These are phyloP conservation scores for Campylorhamphus procurvoides DNA, from an alignment of 2,113 vertebrate genomes.

Conservation along the genomic window DNA sequence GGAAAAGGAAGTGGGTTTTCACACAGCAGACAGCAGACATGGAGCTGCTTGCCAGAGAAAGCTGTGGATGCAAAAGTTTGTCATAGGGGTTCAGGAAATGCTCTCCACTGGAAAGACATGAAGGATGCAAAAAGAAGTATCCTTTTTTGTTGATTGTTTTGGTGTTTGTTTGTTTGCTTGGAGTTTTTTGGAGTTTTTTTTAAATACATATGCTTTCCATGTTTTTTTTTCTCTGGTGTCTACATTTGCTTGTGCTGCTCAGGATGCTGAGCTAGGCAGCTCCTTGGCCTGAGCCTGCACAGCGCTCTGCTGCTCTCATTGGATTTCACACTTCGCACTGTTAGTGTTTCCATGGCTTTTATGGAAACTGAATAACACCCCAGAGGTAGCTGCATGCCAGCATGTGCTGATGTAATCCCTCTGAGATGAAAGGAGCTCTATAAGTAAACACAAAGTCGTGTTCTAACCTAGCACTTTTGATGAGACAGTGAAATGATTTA, in stretches of 20 bases:
- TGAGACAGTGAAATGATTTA: not conserved
- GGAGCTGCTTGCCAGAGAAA: not conserved
- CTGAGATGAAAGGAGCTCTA: not conserved
- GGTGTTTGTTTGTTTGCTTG: not conserved
- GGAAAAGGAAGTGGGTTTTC: not conserved
- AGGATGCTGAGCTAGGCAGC: not conserved
- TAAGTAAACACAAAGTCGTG: not conserved
- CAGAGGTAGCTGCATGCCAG: not conserved
- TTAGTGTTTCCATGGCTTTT: not conserved
- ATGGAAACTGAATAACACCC: not conserved
- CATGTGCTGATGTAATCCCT: conserved; percentile 28
- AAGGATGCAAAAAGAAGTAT: not conserved
- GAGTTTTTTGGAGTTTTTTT: too few relatives aligned
- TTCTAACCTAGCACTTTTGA: not conserved
- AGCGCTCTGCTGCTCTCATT: not conserved
- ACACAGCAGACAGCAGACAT: not conserved
- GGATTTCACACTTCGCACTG: rapidly evolving
- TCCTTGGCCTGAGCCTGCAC: not conserved
- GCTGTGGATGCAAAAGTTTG: not conserved
- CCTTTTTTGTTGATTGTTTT: too few relatives aligned
- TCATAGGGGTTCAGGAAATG: not conserved
- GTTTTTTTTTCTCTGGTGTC: not conserved
- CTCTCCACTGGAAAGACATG: not conserved
- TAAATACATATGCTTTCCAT: not conserved
- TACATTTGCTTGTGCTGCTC: not conserved